Evolutionary conservation across 1,140 invertebrate genomes (phyloP).

Genomic region (Drosophila punjabiensis): DNA sequence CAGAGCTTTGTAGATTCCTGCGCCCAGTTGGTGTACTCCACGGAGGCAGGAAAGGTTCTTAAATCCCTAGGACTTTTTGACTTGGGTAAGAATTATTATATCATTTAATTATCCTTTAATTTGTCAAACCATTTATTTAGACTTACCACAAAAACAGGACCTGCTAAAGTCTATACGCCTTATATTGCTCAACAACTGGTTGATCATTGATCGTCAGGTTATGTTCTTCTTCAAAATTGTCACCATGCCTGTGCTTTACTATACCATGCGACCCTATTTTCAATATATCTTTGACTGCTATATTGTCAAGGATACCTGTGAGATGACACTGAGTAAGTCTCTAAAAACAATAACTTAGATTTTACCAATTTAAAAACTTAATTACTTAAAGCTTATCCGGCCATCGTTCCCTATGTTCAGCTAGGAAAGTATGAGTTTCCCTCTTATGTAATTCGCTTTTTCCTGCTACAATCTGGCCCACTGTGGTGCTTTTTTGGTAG

Average conservation of each 20-base stretch:
- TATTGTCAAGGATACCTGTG: constrained; percentile 51
- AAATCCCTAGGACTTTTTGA: constrained; percentile 59
- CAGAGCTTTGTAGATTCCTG: constrained; percentile 38
- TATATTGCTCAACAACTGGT: constrained; percentile 56
- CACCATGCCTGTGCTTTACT: constrained; percentile 68
- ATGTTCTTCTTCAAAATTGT: constrained; percentile 74
- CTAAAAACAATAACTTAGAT: not conserved
- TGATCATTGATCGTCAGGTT: constrained; percentile 58
- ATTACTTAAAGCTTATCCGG: constrained; percentile 56
- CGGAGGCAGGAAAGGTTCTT: constrained; percentile 49
- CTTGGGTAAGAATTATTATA: constrained; percentile 34
- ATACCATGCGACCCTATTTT: constrained; percentile 61
- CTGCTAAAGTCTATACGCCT: constrained; percentile 32
- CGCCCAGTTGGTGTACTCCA: constrained; percentile 36
- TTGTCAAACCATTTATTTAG: not conserved
- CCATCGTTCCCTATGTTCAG: constrained; percentile 56
- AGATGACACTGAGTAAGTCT: constrained; percentile 66
- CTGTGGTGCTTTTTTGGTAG: constrained; percentile 67
- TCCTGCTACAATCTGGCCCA: constrained; percentile 59
- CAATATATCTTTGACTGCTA: constrained; percentile 71
- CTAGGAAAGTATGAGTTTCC: constrained; percentile 57
- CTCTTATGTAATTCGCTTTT: constrained; percentile 62
- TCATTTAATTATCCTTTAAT: rapidly evolving
- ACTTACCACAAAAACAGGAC: constrained; percentile 29
- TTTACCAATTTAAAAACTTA: not conserved